A percentile compares a stretch with the other conserved stretches of the same genome.
phyloP scores from a whole-genome alignment of 2,113 vertebrate species.

The Urocolius indicus region DNA sequence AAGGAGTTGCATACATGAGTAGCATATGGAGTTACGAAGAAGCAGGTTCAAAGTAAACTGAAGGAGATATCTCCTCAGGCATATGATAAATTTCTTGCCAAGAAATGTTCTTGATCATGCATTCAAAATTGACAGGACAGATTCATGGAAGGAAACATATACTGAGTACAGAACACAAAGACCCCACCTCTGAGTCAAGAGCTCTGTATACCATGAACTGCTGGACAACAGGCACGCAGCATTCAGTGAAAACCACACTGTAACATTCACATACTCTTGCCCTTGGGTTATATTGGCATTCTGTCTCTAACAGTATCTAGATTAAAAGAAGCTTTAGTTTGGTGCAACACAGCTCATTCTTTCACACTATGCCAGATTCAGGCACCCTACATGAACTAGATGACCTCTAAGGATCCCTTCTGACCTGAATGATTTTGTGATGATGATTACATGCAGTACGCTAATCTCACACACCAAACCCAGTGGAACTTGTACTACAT shows the following conservation, averaged over 20 bases:
- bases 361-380: neutral
- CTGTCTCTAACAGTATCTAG: neutral
- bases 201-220: neutral
- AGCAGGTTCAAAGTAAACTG: neutral
- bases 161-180: neutral
- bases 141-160: neutral
- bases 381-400: neutral
- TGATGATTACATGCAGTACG: neutral
- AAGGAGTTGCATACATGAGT: neutral
- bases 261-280: neutral
- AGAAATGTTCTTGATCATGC: neutral
- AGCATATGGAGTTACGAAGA: neutral
- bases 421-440: neutral
- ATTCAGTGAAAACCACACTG: neutral
- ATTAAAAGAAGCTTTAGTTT: neutral
- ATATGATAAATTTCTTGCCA: neutral
- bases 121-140: neutral
- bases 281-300: neutral
- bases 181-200: neutral
- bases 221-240: neutral
- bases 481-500: neutral
- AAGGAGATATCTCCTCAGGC: neutral
- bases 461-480: neutral
- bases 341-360: fast-evolving
- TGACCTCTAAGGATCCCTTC: neutral